phyloP scores from a whole-genome alignment of 1,140 invertebrate species.

The Papilio dardanus region DNA sequence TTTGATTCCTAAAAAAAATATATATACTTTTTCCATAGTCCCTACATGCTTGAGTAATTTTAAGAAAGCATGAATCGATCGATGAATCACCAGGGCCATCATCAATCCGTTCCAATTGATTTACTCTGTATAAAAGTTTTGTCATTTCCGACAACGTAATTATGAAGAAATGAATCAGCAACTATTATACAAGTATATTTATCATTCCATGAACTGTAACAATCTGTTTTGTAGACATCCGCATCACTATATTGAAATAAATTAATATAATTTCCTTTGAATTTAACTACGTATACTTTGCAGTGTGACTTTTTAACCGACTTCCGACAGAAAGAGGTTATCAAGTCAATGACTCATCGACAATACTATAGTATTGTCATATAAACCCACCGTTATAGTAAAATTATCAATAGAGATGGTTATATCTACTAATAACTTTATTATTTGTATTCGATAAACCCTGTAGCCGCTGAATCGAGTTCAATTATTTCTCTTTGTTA shows the following conservation, averaged over 20 bases:
- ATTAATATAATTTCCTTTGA: background rate
- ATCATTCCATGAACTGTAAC: background rate
- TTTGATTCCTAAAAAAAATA: too few species aligned
- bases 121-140: constrained; percentile 21
- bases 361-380: too few species aligned
- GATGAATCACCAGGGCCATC: constrained; percentile 14
- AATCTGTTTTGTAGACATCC: background rate
- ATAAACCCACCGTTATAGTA: too few species aligned
- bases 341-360: too few species aligned
- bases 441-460: background rate
- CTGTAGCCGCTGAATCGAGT: background rate
- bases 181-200: constrained; percentile 4
- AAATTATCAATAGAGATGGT: background rate
- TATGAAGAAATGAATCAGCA: constrained; percentile 31
- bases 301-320: too few species aligned
- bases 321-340: too few species aligned
- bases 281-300: background rate
- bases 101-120: constrained; percentile 33
- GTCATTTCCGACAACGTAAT: constrained; percentile 23
- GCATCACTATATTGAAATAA: background rate
- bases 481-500: background rate
- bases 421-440: too few species aligned
- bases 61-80: background rate
- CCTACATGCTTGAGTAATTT: background rate
- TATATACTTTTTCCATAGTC: background rate